Evolutionary conservation across 2,888 invertebrate genomes (phyloP).

Genomic region (Yponomeuta sedellus): DNA sequence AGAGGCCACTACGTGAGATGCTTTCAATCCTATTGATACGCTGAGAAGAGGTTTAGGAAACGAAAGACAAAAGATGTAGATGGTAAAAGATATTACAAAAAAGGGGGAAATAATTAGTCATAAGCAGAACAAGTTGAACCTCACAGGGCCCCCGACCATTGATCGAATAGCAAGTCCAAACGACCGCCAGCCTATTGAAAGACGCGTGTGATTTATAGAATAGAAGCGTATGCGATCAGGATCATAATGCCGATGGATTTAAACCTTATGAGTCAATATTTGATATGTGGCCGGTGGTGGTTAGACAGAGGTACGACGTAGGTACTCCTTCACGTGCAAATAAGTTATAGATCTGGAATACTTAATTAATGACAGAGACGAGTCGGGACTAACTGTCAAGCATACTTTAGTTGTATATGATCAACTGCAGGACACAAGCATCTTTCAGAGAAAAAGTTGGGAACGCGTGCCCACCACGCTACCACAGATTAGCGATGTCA

Average conservation of each 20-base stretch:
- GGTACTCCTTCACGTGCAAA: not conserved
- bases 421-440: no score
- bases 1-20: no score
- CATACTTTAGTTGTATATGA: no score
- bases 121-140: not conserved
- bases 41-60: no score
- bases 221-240: conserved; percentile 5
- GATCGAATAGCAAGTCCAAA: conserved; percentile 26
- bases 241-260: conserved; percentile 6
- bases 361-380: not conserved
- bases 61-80: not conserved
- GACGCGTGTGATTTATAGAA: conserved; percentile 41
- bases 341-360: not conserved
- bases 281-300: not conserved
- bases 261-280: conserved; percentile 10
- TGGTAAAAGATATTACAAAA: not conserved
- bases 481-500: no score
- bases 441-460: no score
- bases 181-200: conserved; percentile 40
- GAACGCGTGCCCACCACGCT: no score
- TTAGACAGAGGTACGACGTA: conserved; percentile 20
- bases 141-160: not conserved
- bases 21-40: no score
- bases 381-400: not conserved
- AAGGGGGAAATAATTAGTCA: not conserved